phyloP scores from a whole-genome alignment of 2,888 invertebrate genomes.

The Andrena marginata region DNA sequence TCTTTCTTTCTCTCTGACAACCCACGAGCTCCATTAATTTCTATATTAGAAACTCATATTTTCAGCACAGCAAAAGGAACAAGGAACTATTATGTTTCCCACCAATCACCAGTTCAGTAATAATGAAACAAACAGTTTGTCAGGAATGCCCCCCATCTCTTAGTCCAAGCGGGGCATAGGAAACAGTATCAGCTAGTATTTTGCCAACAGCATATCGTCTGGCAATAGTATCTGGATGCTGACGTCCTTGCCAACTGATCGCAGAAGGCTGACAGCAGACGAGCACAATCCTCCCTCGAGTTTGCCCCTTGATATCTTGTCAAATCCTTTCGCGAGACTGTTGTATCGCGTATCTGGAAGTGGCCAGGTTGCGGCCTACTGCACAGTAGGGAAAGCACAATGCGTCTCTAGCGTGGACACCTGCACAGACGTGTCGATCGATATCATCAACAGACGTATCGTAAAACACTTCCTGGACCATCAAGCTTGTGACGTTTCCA shows the following conservation, averaged over 20 bases:
- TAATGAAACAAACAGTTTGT: too few species aligned
- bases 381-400: slow-evolving; percentile 35
- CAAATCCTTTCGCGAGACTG: slow-evolving; percentile 56
- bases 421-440: slow-evolving; percentile 17
- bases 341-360: slow-evolving; percentile 48
- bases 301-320: slow-evolving; percentile 53
- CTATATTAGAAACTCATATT: too few species aligned
- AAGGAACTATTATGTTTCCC: too few species aligned
- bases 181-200: slow-evolving; percentile 26
- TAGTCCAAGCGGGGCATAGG: not conserved
- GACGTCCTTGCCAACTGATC: slow-evolving; percentile 2
- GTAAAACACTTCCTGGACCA: slow-evolving; percentile 19
- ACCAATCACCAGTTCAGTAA: too few species aligned
- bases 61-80: too few species aligned
- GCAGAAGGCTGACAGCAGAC: slow-evolving; percentile 1
- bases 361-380: slow-evolving; percentile 20
- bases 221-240: not conserved
- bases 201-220: slow-evolving; percentile 13
- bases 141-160: too few species aligned
- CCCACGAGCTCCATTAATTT: too few species aligned
- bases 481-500: slow-evolving; percentile 6
- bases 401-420: not conserved
- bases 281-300: slow-evolving; percentile 25
- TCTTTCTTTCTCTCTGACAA: too few species aligned
- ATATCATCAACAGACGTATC: slow-evolving; percentile 28